These are phyloP conservation scores for Mylabris phalerata DNA, from an alignment of 1,140 invertebrate species.

Conservation along the genomic window DNA sequence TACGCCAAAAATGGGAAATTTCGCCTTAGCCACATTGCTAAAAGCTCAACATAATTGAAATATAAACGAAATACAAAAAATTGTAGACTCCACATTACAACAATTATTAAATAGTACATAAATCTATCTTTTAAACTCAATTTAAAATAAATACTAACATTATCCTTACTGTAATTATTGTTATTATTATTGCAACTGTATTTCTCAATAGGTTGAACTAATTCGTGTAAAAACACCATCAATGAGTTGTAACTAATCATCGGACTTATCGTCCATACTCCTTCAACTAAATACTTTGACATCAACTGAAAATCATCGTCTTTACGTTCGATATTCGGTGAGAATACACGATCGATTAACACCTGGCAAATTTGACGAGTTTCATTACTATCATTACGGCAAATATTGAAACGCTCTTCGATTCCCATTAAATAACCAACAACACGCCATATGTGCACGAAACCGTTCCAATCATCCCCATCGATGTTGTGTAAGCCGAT, in stretches of 20 bases:
- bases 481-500: conserved; percentile 53
- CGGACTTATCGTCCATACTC: conserved; percentile 34
- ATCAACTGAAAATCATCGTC: conserved; percentile 25
- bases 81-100: conserved; percentile 5
- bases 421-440: conserved; percentile 76
- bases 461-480: conserved; percentile 59
- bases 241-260: no score
- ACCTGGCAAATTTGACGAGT: conserved; percentile 33
- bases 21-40: conserved; percentile 29
- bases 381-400: conserved; percentile 34
- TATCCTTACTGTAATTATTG: no score
- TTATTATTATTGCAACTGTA: background rate
- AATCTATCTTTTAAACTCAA: background rate
- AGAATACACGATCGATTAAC: conserved; percentile 25
- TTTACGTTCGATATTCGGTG: conserved; percentile 19
- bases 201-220: conserved; percentile 7
- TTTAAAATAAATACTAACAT: background rate
- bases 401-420: conserved; percentile 55
- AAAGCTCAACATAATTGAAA: conserved; percentile 21
- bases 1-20: conserved; percentile 34
- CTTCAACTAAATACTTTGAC: conserved; percentile 29
- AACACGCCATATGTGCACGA: conserved; percentile 77
- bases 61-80: conserved; percentile 21
- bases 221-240: conserved; percentile 10
- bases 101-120: background rate